Base-by-base conservation (phyloP, 1,140 invertebrate genomes). In the Brachionus plicatilis region DNA sequence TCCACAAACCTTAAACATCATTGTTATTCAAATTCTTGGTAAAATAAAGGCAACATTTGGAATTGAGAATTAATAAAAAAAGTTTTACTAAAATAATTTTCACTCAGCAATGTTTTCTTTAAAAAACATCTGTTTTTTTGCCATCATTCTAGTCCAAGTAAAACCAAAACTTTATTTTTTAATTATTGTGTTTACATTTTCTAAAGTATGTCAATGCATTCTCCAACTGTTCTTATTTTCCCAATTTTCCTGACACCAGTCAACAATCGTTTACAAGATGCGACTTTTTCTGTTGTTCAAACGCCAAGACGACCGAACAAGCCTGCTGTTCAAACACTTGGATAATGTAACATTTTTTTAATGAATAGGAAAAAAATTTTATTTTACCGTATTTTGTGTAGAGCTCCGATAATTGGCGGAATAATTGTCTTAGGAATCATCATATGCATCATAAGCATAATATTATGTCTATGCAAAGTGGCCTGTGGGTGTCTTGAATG, bases 391-490 rank as follows among this genome's bases (percentile, higher is more conserved):
- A 37, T 37, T 37, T 37, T 37, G 33, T 37, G 33, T 6, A 76
- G 72, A 47, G 72, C 43, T 24, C 72, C 72, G 5, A 76, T 76
- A 5, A n/a, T 37, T 76, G 72, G 72, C 2, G 72, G 72, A 27
- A 50, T 76, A 12, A 29, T 76, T 20, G 20, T 47, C 43, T 24
- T 76, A 12, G 27, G 20, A 24, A 37, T 76, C 3, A 50, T 76
- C 6, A 50, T 76, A 50, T 76, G 72, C 29, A 76, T 76, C 8
- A 76, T 76, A 27, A 76, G 72, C n/a, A 50, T 76, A 76, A 76
- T 76, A 24, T 50, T 76, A 4, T 76, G 72, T 50, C 43, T 76
- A 24, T 76, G 72, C 47, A 76, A 76, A 76, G 72, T 76, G 9
- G 72, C 72, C 3, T 76, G 72, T 50, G 41, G 43, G 14, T 76